Conservation (phyloP, 2,113 vertebrate species). For the Chinchilla lanigera region DNA sequence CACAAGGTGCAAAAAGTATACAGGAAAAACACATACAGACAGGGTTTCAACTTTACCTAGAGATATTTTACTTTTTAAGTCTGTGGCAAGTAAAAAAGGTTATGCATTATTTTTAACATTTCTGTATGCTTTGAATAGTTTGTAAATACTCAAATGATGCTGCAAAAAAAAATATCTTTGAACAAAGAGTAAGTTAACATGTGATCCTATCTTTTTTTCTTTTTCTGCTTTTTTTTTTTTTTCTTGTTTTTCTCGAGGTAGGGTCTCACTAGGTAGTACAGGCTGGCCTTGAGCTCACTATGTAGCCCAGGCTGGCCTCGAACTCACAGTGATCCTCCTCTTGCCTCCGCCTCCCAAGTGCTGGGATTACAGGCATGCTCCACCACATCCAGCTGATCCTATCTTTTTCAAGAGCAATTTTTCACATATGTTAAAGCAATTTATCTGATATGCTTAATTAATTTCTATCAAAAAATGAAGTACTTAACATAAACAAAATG, state of each 20-base stretch:
- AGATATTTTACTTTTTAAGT: conserved; percentile 21
- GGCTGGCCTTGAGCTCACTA: not conserved
- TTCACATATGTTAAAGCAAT: conserved; percentile 27
- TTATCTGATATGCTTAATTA: not conserved
- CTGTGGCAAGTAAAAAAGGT: not conserved
- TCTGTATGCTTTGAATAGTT: conserved; percentile 4
- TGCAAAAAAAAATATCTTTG: conserved; percentile 35
- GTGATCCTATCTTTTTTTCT: not conserved
- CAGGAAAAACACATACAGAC: not conserved
- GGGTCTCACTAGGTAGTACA: not conserved
- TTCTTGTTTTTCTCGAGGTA: not conserved
- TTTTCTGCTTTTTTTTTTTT: not conserved
- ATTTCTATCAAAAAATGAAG: conserved; percentile 44
- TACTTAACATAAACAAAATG: conserved; percentile 33
- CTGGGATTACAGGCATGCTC: not conserved
- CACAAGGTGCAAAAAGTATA: not conserved
- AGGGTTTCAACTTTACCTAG: not conserved
- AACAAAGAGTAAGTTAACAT: not conserved
- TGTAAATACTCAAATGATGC: conserved; percentile 32
- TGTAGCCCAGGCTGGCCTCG: not conserved
- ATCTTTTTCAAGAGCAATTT: not conserved
- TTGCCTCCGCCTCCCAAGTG: not conserved
- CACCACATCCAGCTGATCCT: not conserved
- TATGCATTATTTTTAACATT: conserved; percentile 15
- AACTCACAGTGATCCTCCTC: not conserved